Base-by-base conservation (phyloP, 2,888 invertebrate species). In the Lypha dubia region DNA sequence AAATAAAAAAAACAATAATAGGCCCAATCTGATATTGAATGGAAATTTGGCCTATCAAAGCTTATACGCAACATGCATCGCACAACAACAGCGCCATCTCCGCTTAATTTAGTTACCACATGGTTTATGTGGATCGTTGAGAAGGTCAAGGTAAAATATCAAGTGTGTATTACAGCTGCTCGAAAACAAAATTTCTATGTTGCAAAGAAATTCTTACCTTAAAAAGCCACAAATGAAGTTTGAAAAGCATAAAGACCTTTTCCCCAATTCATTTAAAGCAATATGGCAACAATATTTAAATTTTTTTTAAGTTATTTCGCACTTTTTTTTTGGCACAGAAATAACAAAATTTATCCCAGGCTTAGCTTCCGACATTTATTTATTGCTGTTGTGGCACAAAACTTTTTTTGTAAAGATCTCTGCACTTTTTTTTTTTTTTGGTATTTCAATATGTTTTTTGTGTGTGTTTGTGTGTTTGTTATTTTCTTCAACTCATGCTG, bases 21-120 rank as follows among this genome's bases (percentile, higher is more conserved):
- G 95, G 99, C 99, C 46, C 99, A 99, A 95, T 99, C 99, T 60
- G 99, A 99, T 93, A 99, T 98, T 89, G 99, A 99, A 93, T 99
- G 99, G 99, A 99, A 99, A 93, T 99, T 98, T 92, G 99, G 99
- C 35, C 93, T 99, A 90, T 99, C 99, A 74, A 99, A 99, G 93
- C 94, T 99, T 90, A 98, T 99, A 91, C 94, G 99, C 87, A 98
- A 98, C 91, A 99, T 99, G 99, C 99, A 99, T 93, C 95, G 96
- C 89, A 98, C 99, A 8, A 98, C 97, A 77, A 98, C 99, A 0
- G 99, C 99, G 0, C 99, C 99, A 0, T 97, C 99, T 15, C 99
- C 99, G 1, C 95, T 99, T 87, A 99, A 99, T 93, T 94, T 99
- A 87, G 95, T 99, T 89, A 99, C 98, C 60, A 98, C 97, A 60